Conservation (phyloP, 2,797 vertebrate genomes). For the Pseudotriccus pelzelni region DNA sequence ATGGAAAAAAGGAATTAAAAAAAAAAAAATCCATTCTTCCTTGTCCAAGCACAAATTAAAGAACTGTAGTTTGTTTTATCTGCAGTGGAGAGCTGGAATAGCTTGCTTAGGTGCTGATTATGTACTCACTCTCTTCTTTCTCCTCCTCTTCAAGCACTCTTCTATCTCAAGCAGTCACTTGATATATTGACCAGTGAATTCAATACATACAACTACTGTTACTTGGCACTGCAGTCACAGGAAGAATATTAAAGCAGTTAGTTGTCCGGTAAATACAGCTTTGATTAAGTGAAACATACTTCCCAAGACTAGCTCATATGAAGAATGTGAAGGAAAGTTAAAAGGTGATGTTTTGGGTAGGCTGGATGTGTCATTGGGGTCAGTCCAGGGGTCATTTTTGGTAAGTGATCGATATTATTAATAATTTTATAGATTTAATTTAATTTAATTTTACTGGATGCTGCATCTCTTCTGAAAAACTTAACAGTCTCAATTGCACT, state of each 20-base stretch:
- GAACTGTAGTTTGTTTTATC: background rate
- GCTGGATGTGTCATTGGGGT: background rate
- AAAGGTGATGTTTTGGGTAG: background rate
- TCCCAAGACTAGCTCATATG: background rate
- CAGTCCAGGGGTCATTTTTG: background rate
- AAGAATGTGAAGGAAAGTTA: background rate
- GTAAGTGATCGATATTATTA: background rate
- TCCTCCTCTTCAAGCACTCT: background rate
- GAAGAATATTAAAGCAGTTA: background rate
- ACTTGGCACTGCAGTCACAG: background rate
- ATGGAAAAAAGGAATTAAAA: background rate
- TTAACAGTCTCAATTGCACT: background rate
- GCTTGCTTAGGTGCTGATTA: background rate
- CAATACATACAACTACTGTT: background rate
- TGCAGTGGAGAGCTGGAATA: background rate
- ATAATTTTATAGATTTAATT: background rate
- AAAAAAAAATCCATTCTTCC: background rate
- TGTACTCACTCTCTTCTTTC: background rate
- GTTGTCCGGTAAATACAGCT: background rate
- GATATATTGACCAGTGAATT: background rate
- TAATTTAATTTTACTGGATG: background rate
- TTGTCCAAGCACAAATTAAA: background rate
- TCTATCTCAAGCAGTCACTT: background rate
- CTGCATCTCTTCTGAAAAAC: background rate
- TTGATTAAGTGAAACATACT: background rate